These are phyloP conservation scores for Eubasilissa regina DNA, from an alignment of 1,140 invertebrate species.

Conservation along the genomic window DNA sequence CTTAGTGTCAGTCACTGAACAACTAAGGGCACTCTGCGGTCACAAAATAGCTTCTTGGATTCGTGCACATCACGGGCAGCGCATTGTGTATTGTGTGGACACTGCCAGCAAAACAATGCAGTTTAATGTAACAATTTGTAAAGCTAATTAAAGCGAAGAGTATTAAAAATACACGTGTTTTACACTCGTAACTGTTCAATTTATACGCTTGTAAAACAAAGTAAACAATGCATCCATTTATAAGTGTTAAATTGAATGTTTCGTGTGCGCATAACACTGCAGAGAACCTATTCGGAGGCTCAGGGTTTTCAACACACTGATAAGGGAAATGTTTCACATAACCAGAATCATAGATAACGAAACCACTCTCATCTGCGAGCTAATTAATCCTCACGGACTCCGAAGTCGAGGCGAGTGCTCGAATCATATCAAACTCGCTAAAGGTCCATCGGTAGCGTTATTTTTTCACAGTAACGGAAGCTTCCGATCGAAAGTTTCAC, in stretches of 20 bases:
- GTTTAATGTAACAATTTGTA: neutral
- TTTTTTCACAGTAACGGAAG: conserved; percentile 21
- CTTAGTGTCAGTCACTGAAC: conserved; percentile 26
- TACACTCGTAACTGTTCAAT: neutral
- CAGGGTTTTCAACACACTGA: conserved; percentile 18
- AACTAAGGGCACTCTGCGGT: neutral
- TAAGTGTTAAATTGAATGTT: neutral
- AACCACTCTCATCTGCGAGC: neutral
- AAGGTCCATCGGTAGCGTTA: conserved; percentile 2
- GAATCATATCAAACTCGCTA: neutral
- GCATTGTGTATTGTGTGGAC: conserved; percentile 1
- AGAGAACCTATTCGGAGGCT: neutral
- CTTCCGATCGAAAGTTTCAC: conserved; percentile 43
- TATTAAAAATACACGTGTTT: neutral
- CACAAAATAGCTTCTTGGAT: conserved; percentile 30
- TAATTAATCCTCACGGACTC: neutral
- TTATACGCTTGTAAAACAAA: neutral
- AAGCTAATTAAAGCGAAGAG: neutral
- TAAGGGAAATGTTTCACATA: conserved; percentile 13
- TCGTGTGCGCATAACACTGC: neutral
- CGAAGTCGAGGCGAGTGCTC: neutral
- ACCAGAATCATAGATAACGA: neutral
- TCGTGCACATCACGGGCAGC: neutral
- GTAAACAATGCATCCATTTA: neutral
- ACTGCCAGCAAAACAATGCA: neutral